Base-by-base conservation (phyloP, 2,113 vertebrate genomes). In the Pteruthius melanotis region DNA sequence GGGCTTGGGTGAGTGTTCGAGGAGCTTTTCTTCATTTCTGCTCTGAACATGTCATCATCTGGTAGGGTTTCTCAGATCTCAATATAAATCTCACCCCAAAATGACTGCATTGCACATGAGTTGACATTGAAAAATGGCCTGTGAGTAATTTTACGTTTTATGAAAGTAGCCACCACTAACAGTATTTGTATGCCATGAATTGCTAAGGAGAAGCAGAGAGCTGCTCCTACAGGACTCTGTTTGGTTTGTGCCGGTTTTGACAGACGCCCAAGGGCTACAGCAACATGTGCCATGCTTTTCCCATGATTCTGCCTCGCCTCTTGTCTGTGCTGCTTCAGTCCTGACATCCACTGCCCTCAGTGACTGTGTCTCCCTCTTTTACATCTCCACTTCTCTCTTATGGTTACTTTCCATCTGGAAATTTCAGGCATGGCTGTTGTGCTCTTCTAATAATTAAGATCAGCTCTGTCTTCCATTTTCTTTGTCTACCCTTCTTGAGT, bases 311-410 rank as follows among this genome's bases (percentile, higher is more conserved):
- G 30, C 61, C n/a, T 90, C 26, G 30, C 3, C 5, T 72, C 75
- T 86, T 78, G 68, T 92, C 53, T 0, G 0, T 87, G 37, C 64
- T 80, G 47, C 68, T 70, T 90, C 56, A 45, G 61, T 93, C 64
- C 68, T 86, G 87, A 74, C 72, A 70, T 53, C 49, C 68, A 11
- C 63, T 66, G 84, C 88, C 70, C 45, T 68, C 71, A 54, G 50
- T 78, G 49, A 66, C 64, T 79, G 71, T 83, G 63, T 86, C 74
- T 81, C 47, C 19, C 20, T 83, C 45, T 93, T 79, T 87, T 54
- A 49, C 64, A 65, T 83, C 47, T 74, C 50, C 35, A 19, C 64
- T 89, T 78, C 26, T 60, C 28, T 84, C 76, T 68, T 49, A 53
- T 1, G 2, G 30, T 22, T 15, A 3, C 60, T 90, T 95, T 13